Evolutionary conservation across 2,888 invertebrate genomes (phyloP), one percentile per base, ranked within the genome.

Genomic region (Orthosia cruda): DNA sequence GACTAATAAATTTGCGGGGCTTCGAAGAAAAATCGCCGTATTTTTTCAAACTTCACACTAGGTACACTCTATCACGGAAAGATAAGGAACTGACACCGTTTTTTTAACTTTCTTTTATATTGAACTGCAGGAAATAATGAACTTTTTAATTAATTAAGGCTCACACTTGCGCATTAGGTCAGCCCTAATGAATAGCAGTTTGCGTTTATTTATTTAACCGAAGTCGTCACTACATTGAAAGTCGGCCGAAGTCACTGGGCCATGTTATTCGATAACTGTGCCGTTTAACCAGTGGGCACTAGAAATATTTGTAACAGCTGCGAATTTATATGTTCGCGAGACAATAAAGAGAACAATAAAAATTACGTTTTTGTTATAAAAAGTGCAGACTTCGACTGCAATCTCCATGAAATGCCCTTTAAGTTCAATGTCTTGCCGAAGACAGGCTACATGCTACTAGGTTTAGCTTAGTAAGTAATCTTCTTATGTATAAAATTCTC

Each of bases 221-320:
- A 86, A 85, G 81, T 84, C 81, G 78, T 81, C 83, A 81, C 85
- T 81, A 86, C 89, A 85, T 88, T 85, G 83, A 78, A 81, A 75
- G 81, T 81, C 79, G 80, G 74, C 80, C 79, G 85, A 69, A 86
- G 81, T 85, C 84, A 91, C 87, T 89, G 88, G 86, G 79, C 89
- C 90, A 82, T 90, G 89, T 84, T 87, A 89, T 89, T 90, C 84
- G 89, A 88, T 91, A 87, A 90, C 89, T 88, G 87, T 86, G 81
- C 74, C 49, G 77, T 78, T 74, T 64, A 71, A 71, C 71, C 62
- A 67, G 16, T 57, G 49, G 18, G 47, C n/a, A 74, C 54, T 67
- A 76, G 71, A 66, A 74, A 54, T 74, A 57, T 85, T 76, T 74
- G 68, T 80, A 75, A 83, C 77, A 83, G 77, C 77, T 85, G 83